A percentile compares a stretch with the other conserved stretches of the same genome.
Conservation (phyloP, 2,888 invertebrate genomes). For the Eupeodes latifasciatus region DNA sequence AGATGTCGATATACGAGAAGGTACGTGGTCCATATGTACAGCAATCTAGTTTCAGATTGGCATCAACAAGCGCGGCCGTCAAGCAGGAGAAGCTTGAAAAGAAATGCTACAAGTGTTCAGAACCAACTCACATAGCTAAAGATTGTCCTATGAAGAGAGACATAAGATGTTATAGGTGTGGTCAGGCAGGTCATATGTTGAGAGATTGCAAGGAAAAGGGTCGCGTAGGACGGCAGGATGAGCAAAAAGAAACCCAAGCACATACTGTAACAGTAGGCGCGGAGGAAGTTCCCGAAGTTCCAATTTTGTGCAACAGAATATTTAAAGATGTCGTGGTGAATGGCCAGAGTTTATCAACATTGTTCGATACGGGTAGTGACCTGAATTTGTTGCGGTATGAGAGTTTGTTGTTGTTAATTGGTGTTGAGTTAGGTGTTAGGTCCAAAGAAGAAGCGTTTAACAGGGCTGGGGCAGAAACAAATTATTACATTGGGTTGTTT, state of each 20-base stretch:
- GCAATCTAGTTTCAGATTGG: no score
- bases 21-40: no score
- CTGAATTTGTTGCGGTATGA: constrained; percentile 54
- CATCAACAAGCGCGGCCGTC: no score
- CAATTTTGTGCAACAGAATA: not conserved
- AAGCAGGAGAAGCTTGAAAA: no score
- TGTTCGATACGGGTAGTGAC: no score
- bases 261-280: not conserved
- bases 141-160: not conserved
- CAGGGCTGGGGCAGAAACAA: constrained; percentile 28
- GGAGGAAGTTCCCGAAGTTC: not conserved
- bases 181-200: not conserved
- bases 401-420: constrained; percentile 21
- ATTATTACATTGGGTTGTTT: constrained; percentile 41
- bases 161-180: not conserved
- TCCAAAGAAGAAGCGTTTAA: constrained; percentile 24
- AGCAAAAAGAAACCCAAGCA: not conserved
- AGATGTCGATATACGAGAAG: no score
- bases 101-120: no score
- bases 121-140: not conserved
- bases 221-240: not conserved
- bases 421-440: constrained; percentile 6
- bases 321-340: constrained; percentile 21
- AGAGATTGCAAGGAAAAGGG: not conserved
- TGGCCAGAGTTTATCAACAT: not conserved